phyloP scores from a whole-genome alignment of 2,113 vertebrate genomes.

The Daphoenositta chrysoptera region DNA sequence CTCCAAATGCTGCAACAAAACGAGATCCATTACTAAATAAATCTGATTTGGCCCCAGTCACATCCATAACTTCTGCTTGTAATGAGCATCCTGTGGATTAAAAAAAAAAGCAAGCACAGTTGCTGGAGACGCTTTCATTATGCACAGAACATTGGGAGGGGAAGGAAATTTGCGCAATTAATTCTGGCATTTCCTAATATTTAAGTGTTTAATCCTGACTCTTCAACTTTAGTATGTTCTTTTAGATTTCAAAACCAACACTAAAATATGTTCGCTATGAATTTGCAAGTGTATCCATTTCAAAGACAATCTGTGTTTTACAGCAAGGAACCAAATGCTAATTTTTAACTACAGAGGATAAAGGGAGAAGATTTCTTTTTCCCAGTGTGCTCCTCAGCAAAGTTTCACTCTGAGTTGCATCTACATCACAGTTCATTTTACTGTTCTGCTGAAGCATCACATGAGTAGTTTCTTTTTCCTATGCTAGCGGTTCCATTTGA shows the following conservation, averaged over 20 bases:
- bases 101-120: background rate
- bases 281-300: background rate
- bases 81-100: background rate
- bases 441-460: background rate
- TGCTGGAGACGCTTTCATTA: background rate
- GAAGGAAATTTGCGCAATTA: background rate
- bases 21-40: background rate
- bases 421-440: background rate
- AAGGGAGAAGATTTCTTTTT: background rate
- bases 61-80: background rate
- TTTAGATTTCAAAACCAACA: background rate
- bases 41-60: background rate
- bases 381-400: background rate
- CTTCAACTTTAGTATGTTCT: background rate
- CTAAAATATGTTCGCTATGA: background rate
- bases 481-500: background rate
- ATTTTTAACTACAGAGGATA: background rate
- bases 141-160: background rate
- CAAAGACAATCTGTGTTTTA: background rate
- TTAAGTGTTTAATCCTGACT: background rate
- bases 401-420: background rate
- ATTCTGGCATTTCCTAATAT: background rate
- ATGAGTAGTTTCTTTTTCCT: background rate
- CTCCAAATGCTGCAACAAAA: background rate
- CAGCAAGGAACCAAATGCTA: background rate